phyloP scores from a whole-genome alignment of 2,113 vertebrate species.

The Ahaetulla prasina region DNA sequence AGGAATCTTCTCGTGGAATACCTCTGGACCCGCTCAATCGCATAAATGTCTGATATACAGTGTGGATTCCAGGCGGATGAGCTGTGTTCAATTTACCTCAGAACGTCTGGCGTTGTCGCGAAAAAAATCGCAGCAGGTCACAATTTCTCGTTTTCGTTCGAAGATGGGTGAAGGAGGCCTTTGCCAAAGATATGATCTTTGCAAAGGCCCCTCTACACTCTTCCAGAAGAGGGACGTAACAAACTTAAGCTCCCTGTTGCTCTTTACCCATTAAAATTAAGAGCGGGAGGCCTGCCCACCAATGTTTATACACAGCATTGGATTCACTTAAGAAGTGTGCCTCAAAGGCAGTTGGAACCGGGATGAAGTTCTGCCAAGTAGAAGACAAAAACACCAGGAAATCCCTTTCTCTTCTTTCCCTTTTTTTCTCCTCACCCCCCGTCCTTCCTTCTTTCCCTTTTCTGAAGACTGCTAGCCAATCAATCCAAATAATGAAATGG shows the following conservation, averaged over 20 bases:
- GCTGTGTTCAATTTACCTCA: too few relatives aligned
- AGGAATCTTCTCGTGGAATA: too few relatives aligned
- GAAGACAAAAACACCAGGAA: background rate
- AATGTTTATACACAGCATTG: conserved; percentile 55
- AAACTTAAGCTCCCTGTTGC: conserved; percentile 44
- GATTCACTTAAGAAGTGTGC: conserved; percentile 6
- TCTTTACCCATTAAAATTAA: conserved; percentile 51
- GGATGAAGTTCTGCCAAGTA: background rate
- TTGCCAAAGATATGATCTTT: conserved; percentile 66
- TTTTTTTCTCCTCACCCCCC: too few relatives aligned
- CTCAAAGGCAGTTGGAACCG: background rate
- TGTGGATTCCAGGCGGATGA: too few relatives aligned
- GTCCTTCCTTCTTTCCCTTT: background rate
- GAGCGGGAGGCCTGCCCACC: conserved; percentile 18
- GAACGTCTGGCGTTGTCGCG: conserved; percentile 60
- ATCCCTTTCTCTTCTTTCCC: too few relatives aligned
- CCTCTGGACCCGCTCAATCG: too few relatives aligned
- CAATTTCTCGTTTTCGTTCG: conserved; percentile 66
- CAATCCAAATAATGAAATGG: conserved; percentile 11
- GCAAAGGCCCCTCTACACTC: conserved; percentile 64
- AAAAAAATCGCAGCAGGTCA: conserved; percentile 65
- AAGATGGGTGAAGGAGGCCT: conserved; percentile 57
- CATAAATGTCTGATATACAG: too few relatives aligned
- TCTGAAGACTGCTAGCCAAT: background rate
- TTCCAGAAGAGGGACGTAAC: conserved; percentile 61